Percentiles rank a stretch among this genome's conserved stretches.
These are phyloP conservation scores for Conistra vaccinii DNA, from an alignment of 2,888 invertebrate genomes.

Conservation along the genomic window DNA sequence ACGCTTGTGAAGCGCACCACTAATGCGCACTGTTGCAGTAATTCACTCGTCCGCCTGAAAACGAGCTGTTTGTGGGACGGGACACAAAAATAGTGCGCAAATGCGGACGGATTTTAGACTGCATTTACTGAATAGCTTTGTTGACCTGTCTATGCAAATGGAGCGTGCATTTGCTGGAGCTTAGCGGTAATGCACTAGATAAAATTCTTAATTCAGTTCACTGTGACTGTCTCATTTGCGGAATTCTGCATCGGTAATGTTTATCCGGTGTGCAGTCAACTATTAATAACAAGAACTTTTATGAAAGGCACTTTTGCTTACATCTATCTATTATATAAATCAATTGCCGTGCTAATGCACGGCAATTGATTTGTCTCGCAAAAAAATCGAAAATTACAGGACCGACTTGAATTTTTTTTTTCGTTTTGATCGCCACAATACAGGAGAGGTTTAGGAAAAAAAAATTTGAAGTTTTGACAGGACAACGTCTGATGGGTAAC, in stretches of 20 bases:
- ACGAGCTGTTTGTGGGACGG: not conserved
- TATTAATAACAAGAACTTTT: not conserved
- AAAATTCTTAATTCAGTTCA: not conserved
- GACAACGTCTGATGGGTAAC: too few species aligned
- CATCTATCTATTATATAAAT: too few species aligned
- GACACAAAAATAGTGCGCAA: conserved; percentile 6
- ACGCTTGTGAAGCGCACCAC: conserved; percentile 32
- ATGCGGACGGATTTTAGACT: conserved; percentile 23
- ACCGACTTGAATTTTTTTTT: too few species aligned
- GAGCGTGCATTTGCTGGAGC: not conserved
- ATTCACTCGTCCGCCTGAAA: conserved; percentile 11
- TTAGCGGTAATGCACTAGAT: too few species aligned
- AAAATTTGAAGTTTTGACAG: too few species aligned
- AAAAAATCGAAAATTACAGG: too few species aligned
- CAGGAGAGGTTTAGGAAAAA: too few species aligned
- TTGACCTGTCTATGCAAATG: conserved; percentile 1
- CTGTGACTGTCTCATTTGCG: not conserved
- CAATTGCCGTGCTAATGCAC: too few species aligned
- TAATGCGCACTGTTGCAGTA: conserved; percentile 32
- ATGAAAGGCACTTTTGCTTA: not conserved
- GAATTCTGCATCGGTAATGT: not conserved
- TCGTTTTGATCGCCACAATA: too few species aligned
- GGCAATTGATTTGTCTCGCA: too few species aligned
- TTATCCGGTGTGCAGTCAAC: not conserved
- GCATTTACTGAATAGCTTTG: conserved; percentile 14